Evolutionary conservation across 2,888 invertebrate genomes (phyloP).

Genomic region (Steinernema carpocapsae): DNA sequence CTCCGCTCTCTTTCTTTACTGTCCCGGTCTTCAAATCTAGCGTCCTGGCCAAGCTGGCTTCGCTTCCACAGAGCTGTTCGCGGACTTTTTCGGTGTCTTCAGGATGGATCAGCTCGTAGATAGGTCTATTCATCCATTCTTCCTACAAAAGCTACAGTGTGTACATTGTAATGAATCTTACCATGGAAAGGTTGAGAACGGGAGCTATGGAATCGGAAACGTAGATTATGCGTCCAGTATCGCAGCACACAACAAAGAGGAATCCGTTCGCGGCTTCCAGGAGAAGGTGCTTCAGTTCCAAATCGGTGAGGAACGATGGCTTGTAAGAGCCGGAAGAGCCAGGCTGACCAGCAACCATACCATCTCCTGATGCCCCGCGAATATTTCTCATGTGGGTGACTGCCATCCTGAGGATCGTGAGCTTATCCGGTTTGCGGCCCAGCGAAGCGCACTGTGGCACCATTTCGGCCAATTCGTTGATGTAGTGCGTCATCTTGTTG

Average conservation of each 20-base stretch:
- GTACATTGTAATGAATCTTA: constrained; percentile 24
- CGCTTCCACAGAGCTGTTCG: constrained; percentile 94
- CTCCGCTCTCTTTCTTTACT: constrained; percentile 91
- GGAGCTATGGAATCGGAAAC: constrained; percentile 98
- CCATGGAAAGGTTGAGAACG: constrained; percentile 88
- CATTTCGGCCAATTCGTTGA: constrained; percentile 99
- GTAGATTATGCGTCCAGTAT: constrained; percentile 93
- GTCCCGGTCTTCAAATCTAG: constrained; percentile 97
- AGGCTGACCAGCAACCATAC: not conserved
- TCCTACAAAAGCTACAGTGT: constrained; percentile 73
- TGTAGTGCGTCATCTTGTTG: constrained; percentile 99
- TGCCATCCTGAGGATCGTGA: constrained; percentile 98
- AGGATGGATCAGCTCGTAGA: constrained; percentile 94
- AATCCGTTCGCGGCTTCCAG: constrained; percentile 99
- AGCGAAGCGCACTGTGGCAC: constrained; percentile 87
- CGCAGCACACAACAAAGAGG: constrained; percentile 92
- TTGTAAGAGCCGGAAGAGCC: constrained; percentile 82
- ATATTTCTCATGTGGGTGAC: constrained; percentile 89
- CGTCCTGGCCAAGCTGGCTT: constrained; percentile 80
- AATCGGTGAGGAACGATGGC: constrained; percentile 97
- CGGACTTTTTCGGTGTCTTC: constrained; percentile 93
- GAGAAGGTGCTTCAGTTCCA: constrained; percentile 96
- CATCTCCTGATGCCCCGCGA: not conserved
- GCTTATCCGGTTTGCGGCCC: constrained; percentile 96
- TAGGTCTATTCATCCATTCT: constrained; percentile 94